A percentile compares a stretch with the other conserved stretches of the same genome.
Conservation (phyloP, 2,888 invertebrate species). For the Anoplius nigerrimus region DNA sequence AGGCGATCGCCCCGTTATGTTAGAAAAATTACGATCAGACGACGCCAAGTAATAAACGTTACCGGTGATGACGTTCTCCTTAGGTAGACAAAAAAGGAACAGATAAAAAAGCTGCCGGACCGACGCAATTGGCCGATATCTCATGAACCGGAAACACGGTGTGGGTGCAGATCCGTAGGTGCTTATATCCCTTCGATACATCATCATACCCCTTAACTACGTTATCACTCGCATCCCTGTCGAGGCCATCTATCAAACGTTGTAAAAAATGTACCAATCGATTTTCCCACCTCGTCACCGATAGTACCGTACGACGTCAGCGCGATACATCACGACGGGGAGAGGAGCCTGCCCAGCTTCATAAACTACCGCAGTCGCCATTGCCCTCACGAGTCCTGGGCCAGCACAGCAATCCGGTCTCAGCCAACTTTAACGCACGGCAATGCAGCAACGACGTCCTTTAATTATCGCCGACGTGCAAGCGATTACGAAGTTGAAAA, state of each 20-base stretch:
- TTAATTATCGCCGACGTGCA: constrained; percentile 47
- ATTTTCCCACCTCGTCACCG: constrained; percentile 36
- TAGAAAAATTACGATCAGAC: too few species aligned
- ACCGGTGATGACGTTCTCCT: too few species aligned
- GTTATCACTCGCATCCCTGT: constrained; percentile 20
- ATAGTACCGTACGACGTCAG: constrained; percentile 38
- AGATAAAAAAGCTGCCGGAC: too few species aligned
- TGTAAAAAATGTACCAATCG: constrained; percentile 30
- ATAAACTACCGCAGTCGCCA: constrained; percentile 26
- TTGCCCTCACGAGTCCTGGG: too few species aligned
- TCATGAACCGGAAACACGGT: neutral
- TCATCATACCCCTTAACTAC: constrained; percentile 39
- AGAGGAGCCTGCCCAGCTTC: constrained; percentile 21
- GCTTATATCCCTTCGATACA: constrained; percentile 23
- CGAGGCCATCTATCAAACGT: constrained; percentile 42
- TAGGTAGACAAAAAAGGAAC: too few species aligned
- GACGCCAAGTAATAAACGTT: too few species aligned
- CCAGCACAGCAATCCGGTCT: too few species aligned
- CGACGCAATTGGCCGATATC: neutral
- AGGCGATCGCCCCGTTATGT: too few species aligned
- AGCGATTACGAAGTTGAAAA: constrained; percentile 25
- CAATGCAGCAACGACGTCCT: constrained; percentile 38
- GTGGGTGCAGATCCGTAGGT: too few species aligned
- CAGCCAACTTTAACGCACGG: too few species aligned
- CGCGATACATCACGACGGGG: constrained; percentile 37